These are phyloP conservation scores for Amazona guildingii DNA, from an alignment of 2,113 vertebrate species.

Conservation along the genomic window DNA sequence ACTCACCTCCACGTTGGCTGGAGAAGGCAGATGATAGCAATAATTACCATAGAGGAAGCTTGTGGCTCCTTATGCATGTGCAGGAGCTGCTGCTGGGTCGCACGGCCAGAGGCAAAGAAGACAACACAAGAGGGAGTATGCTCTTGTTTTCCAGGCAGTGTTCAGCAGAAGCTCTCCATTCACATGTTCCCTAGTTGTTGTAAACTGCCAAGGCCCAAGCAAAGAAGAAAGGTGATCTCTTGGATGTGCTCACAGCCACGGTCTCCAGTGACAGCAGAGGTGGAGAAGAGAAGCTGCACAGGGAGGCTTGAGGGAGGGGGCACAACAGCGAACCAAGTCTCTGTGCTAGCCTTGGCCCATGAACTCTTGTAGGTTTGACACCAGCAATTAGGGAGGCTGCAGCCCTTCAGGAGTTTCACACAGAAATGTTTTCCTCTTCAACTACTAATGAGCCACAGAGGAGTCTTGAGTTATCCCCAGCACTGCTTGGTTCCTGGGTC, in stretches of 20 bases:
- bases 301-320: background rate
- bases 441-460: background rate
- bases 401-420: background rate
- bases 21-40: background rate
- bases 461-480: background rate
- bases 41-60: background rate
- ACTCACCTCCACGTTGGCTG: fast-evolving
- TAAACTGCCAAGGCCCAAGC: background rate
- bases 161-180: background rate
- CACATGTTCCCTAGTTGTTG: fast-evolving
- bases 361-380: background rate
- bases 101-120: background rate
- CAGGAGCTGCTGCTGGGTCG: background rate
- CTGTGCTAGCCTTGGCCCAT: fast-evolving
- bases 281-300: fast-evolving
- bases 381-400: background rate
- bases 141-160: background rate
- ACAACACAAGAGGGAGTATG: fast-evolving
- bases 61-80: fast-evolving
- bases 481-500: background rate
- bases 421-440: background rate
- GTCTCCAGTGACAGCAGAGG: background rate
- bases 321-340: background rate
- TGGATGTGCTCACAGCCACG: fast-evolving
- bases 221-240: background rate